These are phyloP conservation scores for Chelonus insularis DNA, from an alignment of 1,140 invertebrate genomes.

Conservation along the genomic window DNA sequence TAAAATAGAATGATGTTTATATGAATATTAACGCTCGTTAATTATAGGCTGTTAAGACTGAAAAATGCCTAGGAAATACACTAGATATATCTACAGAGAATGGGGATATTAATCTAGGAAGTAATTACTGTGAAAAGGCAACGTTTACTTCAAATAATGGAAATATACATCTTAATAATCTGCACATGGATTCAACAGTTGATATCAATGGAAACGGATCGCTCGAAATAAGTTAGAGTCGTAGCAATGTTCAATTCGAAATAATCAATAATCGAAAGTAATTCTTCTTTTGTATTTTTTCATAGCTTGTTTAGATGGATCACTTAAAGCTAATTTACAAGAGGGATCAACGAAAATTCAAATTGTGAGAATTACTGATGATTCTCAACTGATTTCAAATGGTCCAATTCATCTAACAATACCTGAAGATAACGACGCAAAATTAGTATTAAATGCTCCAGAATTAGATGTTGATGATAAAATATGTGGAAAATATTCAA, in stretches of 20 bases:
- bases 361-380: conserved; percentile 25
- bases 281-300: neutral
- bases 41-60: conserved; percentile 25
- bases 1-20: neutral
- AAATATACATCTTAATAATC: conserved; percentile 31
- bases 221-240: conserved; percentile 28
- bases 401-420: conserved; percentile 24
- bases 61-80: conserved; percentile 31
- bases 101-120: conserved; percentile 30
- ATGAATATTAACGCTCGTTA: conserved; percentile 7
- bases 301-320: conserved; percentile 34
- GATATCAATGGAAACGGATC: conserved; percentile 30
- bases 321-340: conserved; percentile 26
- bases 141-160: conserved; percentile 29
- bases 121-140: conserved; percentile 34
- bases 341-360: conserved; percentile 28
- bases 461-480: conserved; percentile 23
- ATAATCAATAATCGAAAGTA: too few relatives aligned
- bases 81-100: conserved; percentile 32
- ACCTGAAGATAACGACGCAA: conserved; percentile 24
- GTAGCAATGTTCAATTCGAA: too few relatives aligned
- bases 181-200: conserved; percentile 31
- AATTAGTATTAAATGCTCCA: conserved; percentile 18
- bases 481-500: conserved; percentile 4
- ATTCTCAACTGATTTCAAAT: conserved; percentile 24